Evolutionary conservation across 1,140 invertebrate species (phyloP).

Genomic region (Tetragnatha versicolor): DNA sequence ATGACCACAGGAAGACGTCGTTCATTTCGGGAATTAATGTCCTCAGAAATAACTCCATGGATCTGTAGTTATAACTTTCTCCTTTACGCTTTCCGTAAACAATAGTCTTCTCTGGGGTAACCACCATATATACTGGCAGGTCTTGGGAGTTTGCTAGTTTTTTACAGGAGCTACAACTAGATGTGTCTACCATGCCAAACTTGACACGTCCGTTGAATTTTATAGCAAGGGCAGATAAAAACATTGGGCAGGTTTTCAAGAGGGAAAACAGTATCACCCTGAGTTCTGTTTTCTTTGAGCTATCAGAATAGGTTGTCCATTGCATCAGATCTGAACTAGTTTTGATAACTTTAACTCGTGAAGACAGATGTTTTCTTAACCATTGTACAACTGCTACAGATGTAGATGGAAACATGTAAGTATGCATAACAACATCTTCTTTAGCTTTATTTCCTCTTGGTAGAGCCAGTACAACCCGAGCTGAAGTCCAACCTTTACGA

Average conservation of each 20-base stretch:
- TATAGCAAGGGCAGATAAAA: slow-evolving; percentile 68
- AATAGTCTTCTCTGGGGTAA: slow-evolving; percentile 65
- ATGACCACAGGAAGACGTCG: slow-evolving; percentile 67
- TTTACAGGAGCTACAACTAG: slow-evolving; percentile 59
- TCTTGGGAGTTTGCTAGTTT: slow-evolving; percentile 56
- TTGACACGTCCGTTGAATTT: slow-evolving; percentile 68
- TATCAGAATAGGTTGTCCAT: slow-evolving; percentile 60
- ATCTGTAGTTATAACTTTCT: slow-evolving; percentile 65
- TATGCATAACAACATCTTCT: slow-evolving; percentile 66
- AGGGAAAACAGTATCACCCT: slow-evolving; percentile 65
- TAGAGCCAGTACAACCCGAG: slow-evolving; percentile 66
- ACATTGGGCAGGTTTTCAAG: slow-evolving; percentile 64
- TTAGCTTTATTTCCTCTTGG: slow-evolving; percentile 67
- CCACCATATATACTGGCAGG: slow-evolving; percentile 63
- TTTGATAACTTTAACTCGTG: slow-evolving; percentile 63
- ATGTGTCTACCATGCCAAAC: slow-evolving; percentile 64
- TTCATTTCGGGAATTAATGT: slow-evolving; percentile 68
- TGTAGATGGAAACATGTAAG: slow-evolving; percentile 62
- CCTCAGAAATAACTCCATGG: slow-evolving; percentile 66
- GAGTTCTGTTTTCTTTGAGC: slow-evolving; percentile 61
- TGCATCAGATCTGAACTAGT: slow-evolving; percentile 59
- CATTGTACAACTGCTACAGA: slow-evolving; percentile 64
- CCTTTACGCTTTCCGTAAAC: slow-evolving; percentile 64
- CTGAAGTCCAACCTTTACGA: slow-evolving; percentile 66
- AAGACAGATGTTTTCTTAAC: slow-evolving; percentile 65